Evolutionary conservation across 2,113 vertebrate species (phyloP), one percentile per base, ranked within the genome.

Genomic region (Chionis minor): DNA sequence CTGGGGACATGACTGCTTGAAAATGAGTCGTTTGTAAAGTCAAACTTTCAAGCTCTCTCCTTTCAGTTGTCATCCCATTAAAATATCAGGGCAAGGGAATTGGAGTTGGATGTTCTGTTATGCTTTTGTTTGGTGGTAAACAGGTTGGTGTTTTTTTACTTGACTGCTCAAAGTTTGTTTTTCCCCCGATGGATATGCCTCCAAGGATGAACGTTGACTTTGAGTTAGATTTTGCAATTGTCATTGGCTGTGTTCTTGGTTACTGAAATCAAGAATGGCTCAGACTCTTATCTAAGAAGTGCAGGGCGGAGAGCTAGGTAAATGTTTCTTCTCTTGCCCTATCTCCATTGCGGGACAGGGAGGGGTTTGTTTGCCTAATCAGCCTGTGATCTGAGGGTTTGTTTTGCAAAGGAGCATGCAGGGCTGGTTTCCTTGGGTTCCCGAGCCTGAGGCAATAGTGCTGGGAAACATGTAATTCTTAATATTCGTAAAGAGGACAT

Each of bases 391-490:
- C 81, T 96, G 74, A 88, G 78, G 33, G 79, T 90, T 95, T 95
- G 92, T 96, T 97, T 97, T 95, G 93, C 82, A 96, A 96, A 87
- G 87, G 70, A 92, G 38, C 30, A 66, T 87, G 58, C 69, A 45
- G 35, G 62, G 75, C 47, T 92, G 58, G 2, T 82, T 90, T 91
- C 81, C 67, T 91, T 82, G 77, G 66, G 12, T 88, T 92, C 84
- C n/a, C 59, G 87, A 85, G 81, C 94, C 96, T 83, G 66, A 95
- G 96, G 94, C 95, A 82, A 62, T 35, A 66, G 38, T 94, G 78
- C 95, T 94, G 78, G 92, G 94, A 95, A 95, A 87, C 47, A 71
- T 42, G 40, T 85, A 75, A 86, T 80, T 55, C 81, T 91, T 85
- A 77, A 56, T 85, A 91, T 80, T 77, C 30, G 27, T 86, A 47